These are phyloP conservation scores for Pardosa pseudoannulata DNA, from an alignment of 2,888 invertebrate species.

Conservation along the genomic window DNA sequence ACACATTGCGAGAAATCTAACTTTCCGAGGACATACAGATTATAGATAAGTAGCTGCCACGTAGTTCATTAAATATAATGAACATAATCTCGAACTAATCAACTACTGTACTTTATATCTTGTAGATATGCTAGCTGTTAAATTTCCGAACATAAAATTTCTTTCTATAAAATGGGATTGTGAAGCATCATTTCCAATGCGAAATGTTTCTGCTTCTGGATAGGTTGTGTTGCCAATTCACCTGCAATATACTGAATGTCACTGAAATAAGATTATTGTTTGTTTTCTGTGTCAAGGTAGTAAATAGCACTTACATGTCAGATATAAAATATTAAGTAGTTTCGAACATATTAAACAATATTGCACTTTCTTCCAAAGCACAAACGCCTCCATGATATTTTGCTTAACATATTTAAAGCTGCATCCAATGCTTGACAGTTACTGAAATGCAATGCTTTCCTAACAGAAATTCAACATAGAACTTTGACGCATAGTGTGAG, in stretches of 20 bases:
- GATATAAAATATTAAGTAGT: neutral
- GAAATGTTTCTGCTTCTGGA: no score
- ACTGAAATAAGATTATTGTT: no score
- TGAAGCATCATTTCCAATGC: no score
- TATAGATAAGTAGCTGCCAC: neutral
- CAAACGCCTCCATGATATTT: neutral
- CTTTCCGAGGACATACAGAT: neutral
- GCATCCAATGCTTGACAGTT: neutral
- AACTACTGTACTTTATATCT: no score
- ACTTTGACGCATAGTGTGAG: no score
- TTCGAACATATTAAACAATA: neutral
- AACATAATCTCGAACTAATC: neutral
- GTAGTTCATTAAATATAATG: constrained; percentile 9
- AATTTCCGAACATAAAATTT: no score
- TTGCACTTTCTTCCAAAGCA: neutral
- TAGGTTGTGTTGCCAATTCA: neutral
- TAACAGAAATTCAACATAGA: no score
- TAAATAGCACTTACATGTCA: neutral
- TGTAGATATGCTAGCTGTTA: no score
- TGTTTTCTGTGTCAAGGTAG: constrained; percentile 18
- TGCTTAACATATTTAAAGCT: neutral
- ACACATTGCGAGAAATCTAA: neutral
- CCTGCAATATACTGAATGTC: constrained; percentile 1
- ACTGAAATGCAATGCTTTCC: neutral
- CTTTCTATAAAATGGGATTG: no score